Base-by-base conservation (phyloP, 1,140 invertebrate genomes). In the Sogatella furcifera region DNA sequence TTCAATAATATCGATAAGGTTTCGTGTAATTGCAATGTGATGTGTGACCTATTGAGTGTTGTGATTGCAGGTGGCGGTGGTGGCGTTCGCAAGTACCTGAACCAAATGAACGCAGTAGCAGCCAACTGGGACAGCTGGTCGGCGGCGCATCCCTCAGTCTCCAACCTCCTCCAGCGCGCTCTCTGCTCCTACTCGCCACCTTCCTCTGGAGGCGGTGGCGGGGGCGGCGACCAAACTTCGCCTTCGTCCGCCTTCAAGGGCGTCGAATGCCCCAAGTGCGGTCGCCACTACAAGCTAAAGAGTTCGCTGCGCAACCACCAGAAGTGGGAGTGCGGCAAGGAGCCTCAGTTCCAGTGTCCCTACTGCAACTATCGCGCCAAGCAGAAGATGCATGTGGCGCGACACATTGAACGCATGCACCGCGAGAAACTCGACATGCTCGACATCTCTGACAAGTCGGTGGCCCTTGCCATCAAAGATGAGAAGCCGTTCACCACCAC, bases 321-420 rank as follows among this genome's bases (percentile, higher is more conserved):
- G 74, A 90, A 90, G 71, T 91, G 88, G 88, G 88, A 91, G 71
- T 91, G 88, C 72, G 87, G 86, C 64, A 89, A 88, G 73, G 86
- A 89, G 72, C 86, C 87, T 1, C 86, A 89, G 70, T 90, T 89
- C 70, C 84, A 86, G 67, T 90, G 88, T 73, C 85, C 85, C 5
- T 86, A 86, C 72, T 90, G 88, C 72, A 84, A 88, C 10, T 89
- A 90, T 72, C 79, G 84, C 61, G 86, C 86, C 64, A 90, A 89
- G 69, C 86, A 89, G 70, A 89, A 89, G 76, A 88, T 88, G 85
- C 87, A 90, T 74, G 89, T 90, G 68, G 87, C 85, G 41, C 81
- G 88, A 53, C 88, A 91, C 72, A 70, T 70, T 24, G 69, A 90
- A 71, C 80, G 88, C 15, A 90, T 90, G 88, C 88, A 91, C 73